Base-by-base conservation (phyloP, 1,140 invertebrate species). In the Spodoptera frugiperda region DNA sequence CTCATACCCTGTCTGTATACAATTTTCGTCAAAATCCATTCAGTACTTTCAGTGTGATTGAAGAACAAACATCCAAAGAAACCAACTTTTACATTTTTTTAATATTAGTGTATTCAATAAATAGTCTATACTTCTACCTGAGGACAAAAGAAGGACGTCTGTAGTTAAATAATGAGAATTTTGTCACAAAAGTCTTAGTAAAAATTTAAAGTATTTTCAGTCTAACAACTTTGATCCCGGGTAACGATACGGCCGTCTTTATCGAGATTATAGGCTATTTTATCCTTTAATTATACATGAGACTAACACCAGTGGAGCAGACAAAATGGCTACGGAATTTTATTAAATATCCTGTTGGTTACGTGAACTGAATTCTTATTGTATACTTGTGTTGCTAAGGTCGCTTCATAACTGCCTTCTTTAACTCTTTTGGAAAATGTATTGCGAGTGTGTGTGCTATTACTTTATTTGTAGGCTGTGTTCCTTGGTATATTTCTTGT, bases 201-300 rank as follows among this genome's bases (percentile, higher is more conserved):
- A 10, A 39, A 8, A 8, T 48, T 15, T 49, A 14, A 49, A 67
- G 44, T 49, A 68, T 68, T 68, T 30, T 21, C 2, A 33, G 48
- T 33, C 48, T 53, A 51, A 68, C 53, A 67, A 48, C 17, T 48
- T 68, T 68, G 49, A 68, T 68, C 65, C 46, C n/a, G 25, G 6
- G 39, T 68, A 53, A 53, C 65, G 46, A 53, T 67, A 49, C 8
- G 44, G 14, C 44, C 44, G 49, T 67, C 63, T 67, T 49, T 49
- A 67, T 67, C 63, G 48, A 67, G 63, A 67, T 67, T 67, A 67
- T 67, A 25, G 63, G 44, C 44, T 44, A 67, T 49, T 67, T 67
- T 67, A 68, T 68, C 65, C 46, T 68, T 68, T 68, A 68, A 68
- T 68, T 68, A 68, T 68, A 68, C 65, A 53, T 48, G 63, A 44